Percentiles rank a stretch among this genome's conserved stretches.
phyloP scores from a whole-genome alignment of 2,797 vertebrate species.

The Etheostoma nigrum region DNA sequence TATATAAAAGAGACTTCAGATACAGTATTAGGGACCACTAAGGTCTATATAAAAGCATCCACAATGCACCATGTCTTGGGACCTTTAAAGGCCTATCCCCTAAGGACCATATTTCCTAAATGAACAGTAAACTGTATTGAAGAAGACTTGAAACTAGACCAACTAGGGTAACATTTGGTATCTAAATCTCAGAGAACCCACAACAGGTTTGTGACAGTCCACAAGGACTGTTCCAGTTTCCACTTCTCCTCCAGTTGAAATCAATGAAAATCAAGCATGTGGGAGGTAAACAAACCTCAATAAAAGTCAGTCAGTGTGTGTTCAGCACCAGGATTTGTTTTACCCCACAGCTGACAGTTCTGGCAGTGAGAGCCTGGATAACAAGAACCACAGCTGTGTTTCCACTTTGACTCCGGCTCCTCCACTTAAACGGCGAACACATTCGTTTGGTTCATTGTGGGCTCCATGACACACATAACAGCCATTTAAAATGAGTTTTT shows the following conservation, averaged over 20 bases:
- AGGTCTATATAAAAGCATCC: too few species aligned
- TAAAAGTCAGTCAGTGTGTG: slow-evolving; percentile 41
- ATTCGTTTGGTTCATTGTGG: slow-evolving; percentile 36
- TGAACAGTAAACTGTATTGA: too few species aligned
- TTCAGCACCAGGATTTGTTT: slow-evolving; percentile 61
- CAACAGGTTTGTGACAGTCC: not conserved
- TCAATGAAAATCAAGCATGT: slow-evolving; percentile 49
- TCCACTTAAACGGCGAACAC: slow-evolving; percentile 34
- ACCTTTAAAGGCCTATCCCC: too few species aligned
- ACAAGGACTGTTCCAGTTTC: slow-evolving; percentile 47
- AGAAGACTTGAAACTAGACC: too few species aligned
- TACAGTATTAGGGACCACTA: too few species aligned
- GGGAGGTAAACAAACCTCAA: slow-evolving; percentile 63
- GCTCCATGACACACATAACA: slow-evolving; percentile 51
- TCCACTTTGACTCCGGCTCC: slow-evolving; percentile 30
- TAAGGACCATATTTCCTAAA: too few species aligned
- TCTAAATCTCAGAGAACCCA: too few species aligned
- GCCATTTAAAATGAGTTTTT: slow-evolving; percentile 52
- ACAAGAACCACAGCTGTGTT: slow-evolving; percentile 70
- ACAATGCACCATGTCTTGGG: too few species aligned
- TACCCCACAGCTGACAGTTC: slow-evolving; percentile 58
- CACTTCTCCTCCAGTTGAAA: slow-evolving; percentile 56
- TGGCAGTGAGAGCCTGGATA: slow-evolving; percentile 56
- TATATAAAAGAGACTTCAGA: too few species aligned
- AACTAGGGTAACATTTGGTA: too few species aligned